Conservation (phyloP, 2,797 vertebrate species). For the Sphenopsis melanotis region DNA sequence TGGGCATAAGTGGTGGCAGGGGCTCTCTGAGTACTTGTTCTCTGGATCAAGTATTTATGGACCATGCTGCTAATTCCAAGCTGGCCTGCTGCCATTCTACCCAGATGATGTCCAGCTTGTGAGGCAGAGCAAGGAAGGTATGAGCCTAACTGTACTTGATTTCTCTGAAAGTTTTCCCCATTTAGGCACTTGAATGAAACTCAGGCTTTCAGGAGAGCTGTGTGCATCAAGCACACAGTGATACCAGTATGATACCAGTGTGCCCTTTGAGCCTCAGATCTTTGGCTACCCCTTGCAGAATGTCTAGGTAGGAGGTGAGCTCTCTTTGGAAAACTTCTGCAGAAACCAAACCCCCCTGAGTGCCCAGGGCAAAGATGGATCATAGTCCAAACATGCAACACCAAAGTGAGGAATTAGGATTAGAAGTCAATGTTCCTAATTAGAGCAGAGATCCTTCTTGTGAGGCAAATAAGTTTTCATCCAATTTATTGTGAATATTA, state of each 20-base stretch:
- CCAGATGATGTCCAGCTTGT: background rate
- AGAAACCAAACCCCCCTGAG: background rate
- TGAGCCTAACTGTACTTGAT: background rate
- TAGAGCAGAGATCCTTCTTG: background rate
- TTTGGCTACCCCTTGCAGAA: background rate
- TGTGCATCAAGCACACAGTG: background rate
- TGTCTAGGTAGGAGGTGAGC: background rate
- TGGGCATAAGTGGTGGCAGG: background rate
- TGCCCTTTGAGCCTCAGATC: background rate
- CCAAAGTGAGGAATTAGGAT: background rate
- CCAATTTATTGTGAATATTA: background rate
- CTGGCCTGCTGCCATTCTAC: background rate
- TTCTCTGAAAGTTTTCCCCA: background rate
- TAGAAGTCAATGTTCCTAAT: background rate
- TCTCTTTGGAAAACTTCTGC: background rate
- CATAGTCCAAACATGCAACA: background rate
- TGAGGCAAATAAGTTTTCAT: background rate
- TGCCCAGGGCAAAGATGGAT: background rate
- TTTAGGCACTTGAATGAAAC: background rate
- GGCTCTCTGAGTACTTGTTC: accelerated
- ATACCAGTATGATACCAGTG: background rate
- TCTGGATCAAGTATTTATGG: background rate
- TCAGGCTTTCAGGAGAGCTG: background rate
- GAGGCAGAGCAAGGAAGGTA: background rate
- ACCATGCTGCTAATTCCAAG: background rate